A percentile compares a stretch with the other conserved stretches of the same genome.
Conservation (phyloP, 2,113 vertebrate genomes). For the Pteruthius melanotis region DNA sequence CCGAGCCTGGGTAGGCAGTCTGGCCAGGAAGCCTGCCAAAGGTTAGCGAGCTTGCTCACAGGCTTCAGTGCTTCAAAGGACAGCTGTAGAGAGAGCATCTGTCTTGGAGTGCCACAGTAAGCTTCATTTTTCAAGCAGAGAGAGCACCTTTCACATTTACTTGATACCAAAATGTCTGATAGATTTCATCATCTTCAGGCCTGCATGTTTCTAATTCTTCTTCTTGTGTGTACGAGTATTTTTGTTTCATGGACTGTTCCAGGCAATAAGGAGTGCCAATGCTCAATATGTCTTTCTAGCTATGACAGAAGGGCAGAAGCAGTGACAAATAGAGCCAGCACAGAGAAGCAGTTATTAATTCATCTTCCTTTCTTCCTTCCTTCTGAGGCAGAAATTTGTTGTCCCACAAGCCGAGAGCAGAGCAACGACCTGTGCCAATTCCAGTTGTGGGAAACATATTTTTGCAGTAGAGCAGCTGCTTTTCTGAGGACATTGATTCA, state of each 20-base stretch:
- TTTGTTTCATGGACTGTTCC: not conserved
- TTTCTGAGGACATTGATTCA: not conserved
- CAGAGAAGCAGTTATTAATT: not conserved
- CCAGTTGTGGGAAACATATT: not conserved
- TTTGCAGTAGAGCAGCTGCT: not conserved
- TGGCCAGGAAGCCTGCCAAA: fast-evolving
- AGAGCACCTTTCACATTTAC: not conserved
- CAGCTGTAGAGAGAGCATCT: not conserved
- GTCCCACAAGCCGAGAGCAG: not conserved
- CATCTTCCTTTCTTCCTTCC: not conserved
- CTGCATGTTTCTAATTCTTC: not conserved
- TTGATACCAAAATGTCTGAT: not conserved
- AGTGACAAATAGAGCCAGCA: not conserved
- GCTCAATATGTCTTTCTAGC: not conserved
- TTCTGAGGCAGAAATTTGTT: not conserved
- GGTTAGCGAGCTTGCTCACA: not conserved
- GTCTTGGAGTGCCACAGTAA: not conserved
- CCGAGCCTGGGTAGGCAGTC: fast-evolving
- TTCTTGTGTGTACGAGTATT: not conserved
- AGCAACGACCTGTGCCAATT: not conserved
- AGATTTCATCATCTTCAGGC: not conserved
- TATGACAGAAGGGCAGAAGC: not conserved
- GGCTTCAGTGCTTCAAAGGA: not conserved
- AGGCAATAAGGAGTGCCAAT: not conserved
- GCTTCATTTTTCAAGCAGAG: not conserved